phyloP scores from a whole-genome alignment of 2,888 invertebrate species.

The Escarpia spicata region DNA sequence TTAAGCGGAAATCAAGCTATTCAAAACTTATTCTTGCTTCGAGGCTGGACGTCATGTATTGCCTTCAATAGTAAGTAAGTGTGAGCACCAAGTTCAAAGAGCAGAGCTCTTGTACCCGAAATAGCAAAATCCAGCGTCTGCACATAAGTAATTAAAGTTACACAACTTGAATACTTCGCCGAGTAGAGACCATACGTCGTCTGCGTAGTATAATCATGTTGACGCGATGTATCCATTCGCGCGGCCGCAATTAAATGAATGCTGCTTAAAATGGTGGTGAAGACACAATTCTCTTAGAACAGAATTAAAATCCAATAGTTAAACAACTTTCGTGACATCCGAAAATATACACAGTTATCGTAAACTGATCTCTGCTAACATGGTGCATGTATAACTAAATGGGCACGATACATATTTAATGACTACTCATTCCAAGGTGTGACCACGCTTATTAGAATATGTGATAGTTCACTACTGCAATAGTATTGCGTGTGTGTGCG shows the following conservation, averaged over 20 bases:
- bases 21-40: too few species aligned
- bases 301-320: not conserved
- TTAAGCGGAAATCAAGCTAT: too few species aligned
- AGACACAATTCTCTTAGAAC: not conserved
- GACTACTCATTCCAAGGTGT: too few species aligned
- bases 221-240: not conserved
- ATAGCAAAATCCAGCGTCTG: not conserved
- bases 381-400: not conserved
- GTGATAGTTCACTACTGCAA: too few species aligned
- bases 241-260: not conserved
- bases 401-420: not conserved
- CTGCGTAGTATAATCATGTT: not conserved
- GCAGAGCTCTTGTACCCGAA: not conserved
- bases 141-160: not conserved
- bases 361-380: not conserved
- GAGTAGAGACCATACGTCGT: not conserved
- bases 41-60: too few species aligned
- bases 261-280: not conserved
- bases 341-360: not conserved
- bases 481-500: not conserved
- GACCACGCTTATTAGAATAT: too few species aligned
- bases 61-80: too few species aligned
- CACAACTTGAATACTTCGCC: not conserved
- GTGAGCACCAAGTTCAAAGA: not conserved
- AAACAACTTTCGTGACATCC: not conserved